Evolutionary conservation across 2,888 invertebrate genomes (phyloP).

Genomic region (Xestia c-nigrum): DNA sequence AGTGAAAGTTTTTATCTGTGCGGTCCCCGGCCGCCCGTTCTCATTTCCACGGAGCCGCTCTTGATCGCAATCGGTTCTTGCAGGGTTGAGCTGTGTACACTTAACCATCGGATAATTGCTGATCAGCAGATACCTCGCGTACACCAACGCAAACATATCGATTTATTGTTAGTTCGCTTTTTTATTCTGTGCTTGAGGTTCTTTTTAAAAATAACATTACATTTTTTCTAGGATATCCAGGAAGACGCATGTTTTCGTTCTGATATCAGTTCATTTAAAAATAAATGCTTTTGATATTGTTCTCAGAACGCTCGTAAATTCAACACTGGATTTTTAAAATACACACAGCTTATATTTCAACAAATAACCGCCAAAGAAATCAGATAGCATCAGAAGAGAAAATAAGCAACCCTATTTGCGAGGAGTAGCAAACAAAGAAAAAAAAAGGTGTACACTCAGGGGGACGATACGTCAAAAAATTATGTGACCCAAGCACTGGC

Average conservation of each 20-base stretch:
- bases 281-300: not conserved
- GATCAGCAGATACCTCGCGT: slow-evolving; percentile 68
- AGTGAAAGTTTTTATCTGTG: slow-evolving; percentile 89
- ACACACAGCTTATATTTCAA: not conserved
- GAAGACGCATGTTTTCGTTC: not conserved
- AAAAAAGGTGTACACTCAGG: slow-evolving; percentile 76
- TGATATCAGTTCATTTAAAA: not conserved
- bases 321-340: not conserved
- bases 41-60: slow-evolving; percentile 85
- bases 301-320: not conserved
- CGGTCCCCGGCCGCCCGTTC: slow-evolving; percentile 85
- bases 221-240: not conserved
- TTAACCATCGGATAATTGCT: slow-evolving; percentile 75
- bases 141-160: slow-evolving; percentile 54
- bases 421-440: slow-evolving; percentile 80
- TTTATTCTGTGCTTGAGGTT: not conserved
- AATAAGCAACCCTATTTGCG: slow-evolving; percentile 78
- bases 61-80: slow-evolving; percentile 83
- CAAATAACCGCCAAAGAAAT: slow-evolving; percentile 32
- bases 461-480: slow-evolving; percentile 83
- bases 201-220: not conserved
- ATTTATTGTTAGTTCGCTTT: slow-evolving; percentile 57
- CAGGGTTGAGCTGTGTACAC: slow-evolving; percentile 77
- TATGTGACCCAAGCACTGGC: slow-evolving; percentile 74
- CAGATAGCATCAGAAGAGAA: slow-evolving; percentile 57